phyloP scores from a whole-genome alignment of 2,888 invertebrate genomes.

The Calliopum simillimum region DNA sequence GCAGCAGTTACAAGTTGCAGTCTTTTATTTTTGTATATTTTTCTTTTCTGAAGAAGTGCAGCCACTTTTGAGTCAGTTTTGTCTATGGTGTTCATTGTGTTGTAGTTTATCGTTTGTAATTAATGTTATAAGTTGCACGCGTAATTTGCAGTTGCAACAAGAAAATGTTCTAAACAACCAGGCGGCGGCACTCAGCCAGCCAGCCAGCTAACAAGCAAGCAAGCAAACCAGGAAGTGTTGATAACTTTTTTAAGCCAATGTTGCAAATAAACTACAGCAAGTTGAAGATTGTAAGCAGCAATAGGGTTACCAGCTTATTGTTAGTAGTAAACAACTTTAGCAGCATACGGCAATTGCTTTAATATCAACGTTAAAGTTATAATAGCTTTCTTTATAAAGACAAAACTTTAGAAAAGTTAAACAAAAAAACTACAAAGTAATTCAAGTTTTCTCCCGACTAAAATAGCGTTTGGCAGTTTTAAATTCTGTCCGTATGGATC shows the following conservation, averaged over 20 bases:
- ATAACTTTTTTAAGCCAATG: conserved; percentile 22
- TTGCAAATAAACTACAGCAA: conserved; percentile 17
- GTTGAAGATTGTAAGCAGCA: too few relatives aligned
- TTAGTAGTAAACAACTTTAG: too few relatives aligned
- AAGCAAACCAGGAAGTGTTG: conserved; percentile 14
- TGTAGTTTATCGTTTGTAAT: conserved; percentile 15
- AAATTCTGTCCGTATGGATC: too few relatives aligned
- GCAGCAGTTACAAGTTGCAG: not conserved
- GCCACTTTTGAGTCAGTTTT: not conserved
- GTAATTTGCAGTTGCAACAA: not conserved
- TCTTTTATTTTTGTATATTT: not conserved
- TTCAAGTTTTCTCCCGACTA: too few relatives aligned
- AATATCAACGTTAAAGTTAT: too few relatives aligned
- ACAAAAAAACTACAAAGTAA: too few relatives aligned
- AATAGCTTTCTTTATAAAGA: too few relatives aligned
- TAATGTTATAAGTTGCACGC: conserved; percentile 25
- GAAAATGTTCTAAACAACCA: not conserved
- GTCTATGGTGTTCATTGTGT: conserved; percentile 1
- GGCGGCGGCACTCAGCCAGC: not conserved
- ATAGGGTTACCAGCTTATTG: too few relatives aligned
- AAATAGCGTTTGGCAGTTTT: too few relatives aligned
- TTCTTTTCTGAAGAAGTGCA: not conserved
- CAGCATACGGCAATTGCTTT: too few relatives aligned
- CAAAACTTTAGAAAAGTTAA: too few relatives aligned
- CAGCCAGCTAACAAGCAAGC: not conserved